Evolutionary conservation across 1,140 invertebrate species (phyloP).

Genomic region (Drosophila leontia): DNA sequence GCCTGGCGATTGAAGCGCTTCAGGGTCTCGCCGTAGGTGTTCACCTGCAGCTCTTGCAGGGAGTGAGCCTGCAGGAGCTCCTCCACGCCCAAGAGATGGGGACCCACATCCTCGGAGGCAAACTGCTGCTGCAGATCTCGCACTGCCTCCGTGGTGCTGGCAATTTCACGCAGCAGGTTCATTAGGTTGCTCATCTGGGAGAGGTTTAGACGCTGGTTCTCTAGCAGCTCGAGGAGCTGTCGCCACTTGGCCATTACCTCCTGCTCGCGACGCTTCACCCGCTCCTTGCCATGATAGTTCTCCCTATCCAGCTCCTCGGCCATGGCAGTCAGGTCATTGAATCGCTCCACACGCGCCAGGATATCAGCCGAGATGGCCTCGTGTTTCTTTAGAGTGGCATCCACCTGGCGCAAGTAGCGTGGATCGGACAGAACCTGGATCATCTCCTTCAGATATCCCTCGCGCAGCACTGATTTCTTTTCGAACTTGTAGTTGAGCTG

Average conservation of each 20-base stretch:
- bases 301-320: slow-evolving; percentile 95
- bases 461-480: slow-evolving; percentile 89
- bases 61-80: slow-evolving; percentile 97
- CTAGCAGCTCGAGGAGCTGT: slow-evolving; percentile 92
- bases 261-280: slow-evolving; percentile 92
- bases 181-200: slow-evolving; percentile 91
- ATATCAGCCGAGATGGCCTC: slow-evolving; percentile 99
- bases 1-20: slow-evolving; percentile 90
- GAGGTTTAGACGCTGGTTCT: slow-evolving; percentile 94
- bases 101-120: slow-evolving; percentile 94
- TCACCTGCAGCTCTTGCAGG: slow-evolving; percentile 95
- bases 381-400: slow-evolving; percentile 99
- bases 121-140: slow-evolving; percentile 92
- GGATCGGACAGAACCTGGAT: slow-evolving; percentile 97
- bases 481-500: slow-evolving; percentile 98
- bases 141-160: slow-evolving; percentile 93
- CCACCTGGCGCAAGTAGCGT: slow-evolving; percentile 95
- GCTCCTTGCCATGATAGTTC: slow-evolving; percentile 95
- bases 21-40: slow-evolving; percentile 93
- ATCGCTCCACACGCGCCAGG: slow-evolving; percentile 96
- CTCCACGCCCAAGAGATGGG: slow-evolving; percentile 96
- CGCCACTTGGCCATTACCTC: slow-evolving; percentile 96
- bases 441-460: slow-evolving; percentile 98
- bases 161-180: slow-evolving; percentile 95
- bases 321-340: slow-evolving; percentile 96